Evolutionary conservation across 2,113 vertebrate genomes (phyloP).

Genomic region (Clarias batrachus): DNA sequence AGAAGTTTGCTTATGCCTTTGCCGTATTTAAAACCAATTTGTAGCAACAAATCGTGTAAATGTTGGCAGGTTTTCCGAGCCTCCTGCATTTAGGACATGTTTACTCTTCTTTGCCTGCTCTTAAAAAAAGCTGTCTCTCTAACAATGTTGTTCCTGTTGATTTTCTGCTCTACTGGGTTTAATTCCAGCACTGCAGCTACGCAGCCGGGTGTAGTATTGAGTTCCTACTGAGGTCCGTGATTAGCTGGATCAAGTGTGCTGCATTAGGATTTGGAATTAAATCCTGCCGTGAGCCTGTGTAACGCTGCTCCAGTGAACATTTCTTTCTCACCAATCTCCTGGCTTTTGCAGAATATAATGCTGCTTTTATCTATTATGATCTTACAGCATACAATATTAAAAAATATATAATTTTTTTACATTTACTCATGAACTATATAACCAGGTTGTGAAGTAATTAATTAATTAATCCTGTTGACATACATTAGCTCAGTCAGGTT

Average conservation of each 20-base stretch:
- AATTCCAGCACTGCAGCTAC: background rate
- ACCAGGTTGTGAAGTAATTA: background rate
- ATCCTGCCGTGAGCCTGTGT: background rate
- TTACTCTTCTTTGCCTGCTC: background rate
- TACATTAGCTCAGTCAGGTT: background rate
- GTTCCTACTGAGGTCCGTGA: background rate
- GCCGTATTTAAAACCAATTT: background rate
- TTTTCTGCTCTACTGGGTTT: slow-evolving; percentile 18
- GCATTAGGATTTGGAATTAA: background rate
- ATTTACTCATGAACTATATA: background rate
- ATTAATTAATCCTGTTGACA: background rate
- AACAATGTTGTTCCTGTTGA: background rate
- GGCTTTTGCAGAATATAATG: no score
- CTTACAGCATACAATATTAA: background rate
- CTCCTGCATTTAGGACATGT: background rate
- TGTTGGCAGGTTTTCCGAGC: background rate
- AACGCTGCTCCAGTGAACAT: background rate
- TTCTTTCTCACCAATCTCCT: background rate
- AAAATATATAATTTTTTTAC: background rate
- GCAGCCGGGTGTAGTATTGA: background rate
- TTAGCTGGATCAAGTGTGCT: slow-evolving; percentile 15
- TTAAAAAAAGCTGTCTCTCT: background rate
- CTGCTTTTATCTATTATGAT: background rate
- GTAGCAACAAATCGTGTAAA: background rate
- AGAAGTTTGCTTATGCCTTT: background rate